These are phyloP conservation scores for Acipenser ruthenus DNA, from an alignment of 2,797 vertebrate genomes.

Conservation along the genomic window DNA sequence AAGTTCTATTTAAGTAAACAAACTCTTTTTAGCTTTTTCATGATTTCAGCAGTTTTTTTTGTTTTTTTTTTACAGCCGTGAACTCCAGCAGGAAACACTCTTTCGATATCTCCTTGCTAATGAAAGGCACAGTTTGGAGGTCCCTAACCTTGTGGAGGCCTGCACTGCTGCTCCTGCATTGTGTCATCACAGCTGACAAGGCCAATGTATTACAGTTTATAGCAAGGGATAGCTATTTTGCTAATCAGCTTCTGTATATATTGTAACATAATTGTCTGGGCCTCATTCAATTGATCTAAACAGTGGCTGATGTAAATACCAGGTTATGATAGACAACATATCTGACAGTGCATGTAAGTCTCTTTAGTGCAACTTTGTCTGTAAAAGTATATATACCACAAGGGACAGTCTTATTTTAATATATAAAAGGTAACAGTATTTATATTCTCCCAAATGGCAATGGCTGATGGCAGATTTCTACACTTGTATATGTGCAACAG, in stretches of 20 bases:
- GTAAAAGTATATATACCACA: too few relatives aligned
- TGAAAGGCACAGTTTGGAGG: slow-evolving; percentile 10
- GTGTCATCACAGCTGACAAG: neutral
- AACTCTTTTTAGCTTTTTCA: neutral
- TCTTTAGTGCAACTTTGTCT: too few relatives aligned
- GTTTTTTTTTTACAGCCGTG: slow-evolving; percentile 6
- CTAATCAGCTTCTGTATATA: neutral
- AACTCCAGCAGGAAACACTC: slow-evolving; percentile 3
- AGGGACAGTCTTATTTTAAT: too few relatives aligned
- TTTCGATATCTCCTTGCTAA: slow-evolving; percentile 11
- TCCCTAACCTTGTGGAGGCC: slow-evolving; percentile 5
- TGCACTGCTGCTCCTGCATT: slow-evolving; percentile 2
- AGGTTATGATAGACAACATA: too few relatives aligned
- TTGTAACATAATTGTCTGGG: neutral
- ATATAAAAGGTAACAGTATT: too few relatives aligned
- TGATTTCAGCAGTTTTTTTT: slow-evolving; percentile 1
- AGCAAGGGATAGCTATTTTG: neutral
- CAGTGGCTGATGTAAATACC: too few relatives aligned
- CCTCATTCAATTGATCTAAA: too few relatives aligned
- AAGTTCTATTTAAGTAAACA: neutral
- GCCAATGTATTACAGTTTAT: neutral
- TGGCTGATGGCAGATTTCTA: too few relatives aligned
- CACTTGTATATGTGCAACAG: too few relatives aligned
- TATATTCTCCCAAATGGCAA: too few relatives aligned
- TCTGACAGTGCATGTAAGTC: too few relatives aligned